Evolutionary conservation across 2,797 vertebrate species (phyloP).

Genomic region (Octomys mimax): DNA sequence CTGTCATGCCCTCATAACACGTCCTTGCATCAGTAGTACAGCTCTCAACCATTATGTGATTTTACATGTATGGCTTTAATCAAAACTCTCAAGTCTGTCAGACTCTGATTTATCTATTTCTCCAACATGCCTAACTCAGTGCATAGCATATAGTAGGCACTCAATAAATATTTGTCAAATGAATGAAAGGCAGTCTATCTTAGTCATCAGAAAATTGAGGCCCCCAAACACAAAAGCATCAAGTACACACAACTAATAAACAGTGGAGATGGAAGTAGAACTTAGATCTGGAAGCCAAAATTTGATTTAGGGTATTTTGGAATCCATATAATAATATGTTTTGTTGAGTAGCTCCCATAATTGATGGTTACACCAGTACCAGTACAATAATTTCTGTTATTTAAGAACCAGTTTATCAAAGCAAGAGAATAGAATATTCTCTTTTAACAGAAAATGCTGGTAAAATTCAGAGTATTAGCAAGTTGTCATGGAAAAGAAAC

Average conservation of each 20-base stretch:
- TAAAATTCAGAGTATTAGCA: conserved; percentile 54
- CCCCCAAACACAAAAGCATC: background rate
- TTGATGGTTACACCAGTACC: conserved; percentile 31
- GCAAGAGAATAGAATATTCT: conserved; percentile 23
- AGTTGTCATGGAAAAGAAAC: conserved; percentile 14
- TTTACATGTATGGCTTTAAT: background rate
- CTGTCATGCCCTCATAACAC: conserved; percentile 42
- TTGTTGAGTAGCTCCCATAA: conserved; percentile 32
- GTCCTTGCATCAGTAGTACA: background rate
- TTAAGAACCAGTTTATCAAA: conserved; percentile 52
- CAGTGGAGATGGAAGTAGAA: conserved; percentile 36
- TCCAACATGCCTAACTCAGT: background rate
- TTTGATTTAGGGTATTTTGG: conserved; percentile 67
- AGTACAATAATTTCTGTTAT: conserved; percentile 48
- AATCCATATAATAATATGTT: conserved; percentile 58
- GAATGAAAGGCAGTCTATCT: background rate
- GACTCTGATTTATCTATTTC: conserved; percentile 16
- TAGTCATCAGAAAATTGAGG: conserved; percentile 32
- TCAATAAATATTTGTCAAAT: conserved; percentile 49
- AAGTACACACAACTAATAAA: background rate
- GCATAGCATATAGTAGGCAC: conserved; percentile 10
- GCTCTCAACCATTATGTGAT: background rate
- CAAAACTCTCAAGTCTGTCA: conserved; percentile 35
- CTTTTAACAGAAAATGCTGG: background rate
- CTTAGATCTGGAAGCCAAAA: conserved; percentile 39